A percentile compares a stretch with the other conserved stretches of the same genome.
These are phyloP conservation scores for Cataglyphis livida DNA, from an alignment of 2,888 invertebrate species.

Conservation along the genomic window DNA sequence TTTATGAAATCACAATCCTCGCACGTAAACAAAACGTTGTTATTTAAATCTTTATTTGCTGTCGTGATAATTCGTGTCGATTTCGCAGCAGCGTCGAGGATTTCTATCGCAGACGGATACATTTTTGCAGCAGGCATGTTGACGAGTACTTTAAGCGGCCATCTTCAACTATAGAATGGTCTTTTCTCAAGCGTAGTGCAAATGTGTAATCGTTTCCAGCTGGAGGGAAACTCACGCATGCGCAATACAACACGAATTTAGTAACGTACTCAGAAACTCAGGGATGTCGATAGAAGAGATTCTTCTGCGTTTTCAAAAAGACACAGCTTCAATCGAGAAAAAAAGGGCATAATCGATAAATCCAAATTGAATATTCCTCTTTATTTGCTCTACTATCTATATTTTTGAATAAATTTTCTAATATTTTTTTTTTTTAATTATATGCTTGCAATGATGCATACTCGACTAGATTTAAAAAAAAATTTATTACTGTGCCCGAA, in stretches of 20 bases:
- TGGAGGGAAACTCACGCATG: neutral
- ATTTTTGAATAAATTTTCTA: neutral
- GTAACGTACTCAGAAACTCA: neutral
- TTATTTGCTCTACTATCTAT: neutral
- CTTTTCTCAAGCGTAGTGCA: neutral
- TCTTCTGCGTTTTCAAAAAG: neutral
- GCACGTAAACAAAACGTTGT: neutral
- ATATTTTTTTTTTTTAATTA: neutral
- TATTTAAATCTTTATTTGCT: constrained; percentile 49
- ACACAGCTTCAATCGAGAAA: neutral
- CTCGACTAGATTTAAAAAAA: neutral
- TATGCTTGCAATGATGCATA: neutral
- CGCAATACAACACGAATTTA: neutral
- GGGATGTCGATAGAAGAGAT: neutral
- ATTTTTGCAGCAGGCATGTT: constrained; percentile 73
- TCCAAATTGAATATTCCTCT: neutral
- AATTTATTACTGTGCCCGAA: neutral
- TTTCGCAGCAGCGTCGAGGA: constrained; percentile 70
- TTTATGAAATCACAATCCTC: constrained; percentile 51
- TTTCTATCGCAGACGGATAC: constrained; percentile 79
- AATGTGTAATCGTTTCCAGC: neutral
- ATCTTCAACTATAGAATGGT: constrained; percentile 77
- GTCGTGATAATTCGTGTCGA: constrained; percentile 66
- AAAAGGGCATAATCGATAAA: neutral
- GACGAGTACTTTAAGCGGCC: constrained; percentile 79